A percentile compares a stretch with the other conserved stretches of the same genome.
These are phyloP conservation scores for Salvelinus alpinus DNA, from an alignment of 2,113 vertebrate genomes.

Conservation along the genomic window DNA sequence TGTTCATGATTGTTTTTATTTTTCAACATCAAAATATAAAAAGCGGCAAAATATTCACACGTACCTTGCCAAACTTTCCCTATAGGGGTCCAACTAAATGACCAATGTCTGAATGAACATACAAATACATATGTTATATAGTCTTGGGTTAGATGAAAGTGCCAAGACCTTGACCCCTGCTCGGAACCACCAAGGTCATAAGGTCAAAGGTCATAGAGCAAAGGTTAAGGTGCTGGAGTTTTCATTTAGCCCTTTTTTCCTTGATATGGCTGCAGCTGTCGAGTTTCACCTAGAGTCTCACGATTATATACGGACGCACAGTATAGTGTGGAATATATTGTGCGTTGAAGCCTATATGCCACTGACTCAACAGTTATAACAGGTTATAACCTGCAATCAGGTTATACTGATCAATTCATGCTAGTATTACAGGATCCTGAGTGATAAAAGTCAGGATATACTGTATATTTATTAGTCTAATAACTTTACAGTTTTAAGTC, in stretches of 20 bases:
- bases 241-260: conserved; percentile 32
- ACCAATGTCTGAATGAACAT: conserved; percentile 41
- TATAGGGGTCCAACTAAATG: conserved; percentile 45
- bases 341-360: background rate
- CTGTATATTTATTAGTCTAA: background rate
- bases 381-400: too few species aligned
- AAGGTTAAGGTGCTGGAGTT: conserved; percentile 18
- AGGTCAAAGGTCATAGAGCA: conserved; percentile 1
- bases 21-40: background rate
- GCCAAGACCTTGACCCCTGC: background rate
- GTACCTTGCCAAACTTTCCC: background rate
- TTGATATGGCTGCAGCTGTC: conserved; percentile 37
- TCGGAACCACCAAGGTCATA: background rate
- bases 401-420: background rate
- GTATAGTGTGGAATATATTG: background rate
- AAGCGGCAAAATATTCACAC: background rate
- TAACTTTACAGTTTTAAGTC: background rate
- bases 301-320: background rate
- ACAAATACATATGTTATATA: conserved; percentile 22
- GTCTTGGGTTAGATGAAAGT: conserved; percentile 27
- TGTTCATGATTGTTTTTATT: too few species aligned
- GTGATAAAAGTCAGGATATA: background rate
- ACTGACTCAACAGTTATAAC: background rate
- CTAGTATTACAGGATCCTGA: background rate
- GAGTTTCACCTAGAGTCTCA: conserved; percentile 18